Conservation (phyloP, 2,888 invertebrate species). For the Isoperla grammatica region DNA sequence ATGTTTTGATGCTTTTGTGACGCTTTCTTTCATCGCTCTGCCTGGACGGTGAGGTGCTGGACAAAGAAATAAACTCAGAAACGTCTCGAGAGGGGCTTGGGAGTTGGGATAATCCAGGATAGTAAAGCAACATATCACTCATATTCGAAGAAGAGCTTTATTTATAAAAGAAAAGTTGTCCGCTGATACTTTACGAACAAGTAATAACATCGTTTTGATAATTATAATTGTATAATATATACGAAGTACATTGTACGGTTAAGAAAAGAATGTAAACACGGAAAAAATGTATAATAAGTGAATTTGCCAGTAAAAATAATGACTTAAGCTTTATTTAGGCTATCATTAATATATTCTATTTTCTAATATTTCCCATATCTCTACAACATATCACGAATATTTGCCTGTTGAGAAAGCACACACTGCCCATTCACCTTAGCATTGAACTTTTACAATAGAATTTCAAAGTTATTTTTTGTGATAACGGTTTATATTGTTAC, state of each 20-base stretch:
- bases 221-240: conserved; percentile 14
- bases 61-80: too few relatives aligned
- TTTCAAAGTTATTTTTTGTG: too few relatives aligned
- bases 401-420: too few relatives aligned
- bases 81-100: too few relatives aligned
- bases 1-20: too few relatives aligned
- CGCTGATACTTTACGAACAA: conserved; percentile 21
- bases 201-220: conserved; percentile 15
- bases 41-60: too few relatives aligned
- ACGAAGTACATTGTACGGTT: conserved; percentile 6
- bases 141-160: conserved; percentile 11
- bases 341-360: background rate
- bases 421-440: too few relatives aligned
- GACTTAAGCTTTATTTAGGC: conserved; percentile 8
- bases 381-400: conserved; percentile 4
- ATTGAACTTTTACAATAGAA: too few relatives aligned
- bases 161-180: conserved; percentile 18
- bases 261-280: conserved; percentile 2
- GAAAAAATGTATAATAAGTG: background rate
- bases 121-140: background rate
- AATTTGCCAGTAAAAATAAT: conserved; percentile 9
- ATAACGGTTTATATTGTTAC: too few relatives aligned
- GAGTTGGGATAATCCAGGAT: background rate
- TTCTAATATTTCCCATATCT: conserved; percentile 9
- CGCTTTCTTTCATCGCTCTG: too few relatives aligned